Conservation (phyloP, 1,140 invertebrate genomes). For the Colletes latitarsis region DNA sequence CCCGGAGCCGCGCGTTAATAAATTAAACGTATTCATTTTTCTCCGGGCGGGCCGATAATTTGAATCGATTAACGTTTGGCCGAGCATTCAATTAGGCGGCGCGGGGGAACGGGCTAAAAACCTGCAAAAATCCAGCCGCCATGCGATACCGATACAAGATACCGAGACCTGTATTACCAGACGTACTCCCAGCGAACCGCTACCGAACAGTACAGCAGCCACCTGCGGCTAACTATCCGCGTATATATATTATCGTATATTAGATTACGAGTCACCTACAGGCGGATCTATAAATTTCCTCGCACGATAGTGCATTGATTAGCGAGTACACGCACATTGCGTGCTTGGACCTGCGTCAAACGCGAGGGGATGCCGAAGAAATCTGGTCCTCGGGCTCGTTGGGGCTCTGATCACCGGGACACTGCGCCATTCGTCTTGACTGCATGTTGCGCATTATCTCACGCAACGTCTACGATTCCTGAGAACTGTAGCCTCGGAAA, state of each 20-base stretch:
- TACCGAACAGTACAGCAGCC: constrained; percentile 37
- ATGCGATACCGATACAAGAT: constrained; percentile 14
- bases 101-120: constrained; percentile 15
- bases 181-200: constrained; percentile 6
- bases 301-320: constrained; percentile 44
- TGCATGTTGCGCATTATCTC: constrained; percentile 35
- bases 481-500: neutral
- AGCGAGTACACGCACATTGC: constrained; percentile 38
- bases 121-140: constrained; percentile 20
- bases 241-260: constrained; percentile 43
- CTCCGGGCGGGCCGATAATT: constrained; percentile 22
- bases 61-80: constrained; percentile 41
- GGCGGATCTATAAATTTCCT: constrained; percentile 53
- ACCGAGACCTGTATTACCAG: constrained; percentile 43
- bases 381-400: neutral
- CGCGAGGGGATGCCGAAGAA: constrained; percentile 24
- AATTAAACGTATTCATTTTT: constrained; percentile 12
- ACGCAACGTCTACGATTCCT: constrained; percentile 28
- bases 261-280: constrained; percentile 53
- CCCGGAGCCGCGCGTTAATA: constrained; percentile 15
- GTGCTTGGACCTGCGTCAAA: constrained; percentile 2
- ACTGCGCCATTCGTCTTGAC: neutral
- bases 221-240: constrained; percentile 47
- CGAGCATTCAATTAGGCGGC: constrained; percentile 46
- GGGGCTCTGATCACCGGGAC: neutral